Evolutionary conservation across 2,797 vertebrate genomes (phyloP).

Genomic region (Aythya fuligula): DNA sequence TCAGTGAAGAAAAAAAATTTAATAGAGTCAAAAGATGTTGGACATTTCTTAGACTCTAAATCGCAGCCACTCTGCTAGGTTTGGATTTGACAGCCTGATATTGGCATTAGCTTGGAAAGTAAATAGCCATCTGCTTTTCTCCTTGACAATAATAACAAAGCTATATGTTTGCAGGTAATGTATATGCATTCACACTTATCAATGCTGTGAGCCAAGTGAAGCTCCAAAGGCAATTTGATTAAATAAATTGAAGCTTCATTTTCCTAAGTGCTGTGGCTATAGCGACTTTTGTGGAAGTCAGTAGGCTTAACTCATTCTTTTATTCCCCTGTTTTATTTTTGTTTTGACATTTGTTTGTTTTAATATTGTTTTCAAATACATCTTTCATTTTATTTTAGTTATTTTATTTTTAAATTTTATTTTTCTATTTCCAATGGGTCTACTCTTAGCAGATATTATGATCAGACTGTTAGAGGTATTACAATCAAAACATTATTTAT

Average conservation of each 20-base stretch:
- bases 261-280: background rate
- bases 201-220: background rate
- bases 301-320: background rate
- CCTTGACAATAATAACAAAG: background rate
- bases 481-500: background rate
- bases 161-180: background rate
- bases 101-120: background rate
- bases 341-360: background rate
- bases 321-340: background rate
- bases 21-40: background rate
- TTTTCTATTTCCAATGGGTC: background rate
- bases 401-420: background rate
- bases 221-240: background rate
- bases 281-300: background rate
- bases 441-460: background rate
- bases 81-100: background rate
- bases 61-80: background rate
- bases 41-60: background rate
- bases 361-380: background rate
- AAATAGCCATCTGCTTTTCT: background rate
- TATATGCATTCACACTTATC: background rate
- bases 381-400: background rate
- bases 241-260: background rate
- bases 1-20: background rate
- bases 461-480: background rate